Evolutionary conservation across 2,888 invertebrate genomes (phyloP).

Genomic region (Athalia cordata): DNA sequence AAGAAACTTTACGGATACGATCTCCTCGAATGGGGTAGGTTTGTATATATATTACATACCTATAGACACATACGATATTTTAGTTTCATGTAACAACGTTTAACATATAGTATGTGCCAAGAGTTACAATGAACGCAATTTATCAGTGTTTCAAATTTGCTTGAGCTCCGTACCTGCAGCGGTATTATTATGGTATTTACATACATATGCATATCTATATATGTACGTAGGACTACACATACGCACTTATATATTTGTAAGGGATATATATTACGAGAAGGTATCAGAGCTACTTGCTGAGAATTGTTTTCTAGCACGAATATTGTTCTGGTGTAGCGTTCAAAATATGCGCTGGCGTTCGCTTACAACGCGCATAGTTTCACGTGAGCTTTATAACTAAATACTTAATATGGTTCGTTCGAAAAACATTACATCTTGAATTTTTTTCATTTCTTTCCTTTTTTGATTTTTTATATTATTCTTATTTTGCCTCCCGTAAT

Average conservation of each 20-base stretch:
- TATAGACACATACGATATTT: background rate
- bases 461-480: background rate
- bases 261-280: background rate
- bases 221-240: background rate
- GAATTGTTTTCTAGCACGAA: conserved; percentile 23
- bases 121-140: conserved; percentile 22
- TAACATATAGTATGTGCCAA: background rate
- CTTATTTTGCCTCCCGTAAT: background rate
- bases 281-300: conserved; percentile 4
- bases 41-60: background rate
- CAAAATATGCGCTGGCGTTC: conserved; percentile 38
- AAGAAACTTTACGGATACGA: too few relatives aligned
- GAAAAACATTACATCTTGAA: conserved; percentile 12
- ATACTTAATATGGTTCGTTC: conserved; percentile 30
- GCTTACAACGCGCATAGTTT: conserved; percentile 43
- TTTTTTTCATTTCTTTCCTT: background rate
- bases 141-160: conserved; percentile 8
- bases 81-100: background rate
- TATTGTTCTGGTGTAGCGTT: conserved; percentile 25
- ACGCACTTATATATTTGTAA: background rate
- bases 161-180: background rate
- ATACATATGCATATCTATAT: background rate
- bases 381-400: conserved; percentile 25
- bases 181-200: conserved; percentile 1
- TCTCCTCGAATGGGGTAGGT: background rate